Conservation (phyloP, 2,797 vertebrate species). For the Gephyroberyx darwinii region DNA sequence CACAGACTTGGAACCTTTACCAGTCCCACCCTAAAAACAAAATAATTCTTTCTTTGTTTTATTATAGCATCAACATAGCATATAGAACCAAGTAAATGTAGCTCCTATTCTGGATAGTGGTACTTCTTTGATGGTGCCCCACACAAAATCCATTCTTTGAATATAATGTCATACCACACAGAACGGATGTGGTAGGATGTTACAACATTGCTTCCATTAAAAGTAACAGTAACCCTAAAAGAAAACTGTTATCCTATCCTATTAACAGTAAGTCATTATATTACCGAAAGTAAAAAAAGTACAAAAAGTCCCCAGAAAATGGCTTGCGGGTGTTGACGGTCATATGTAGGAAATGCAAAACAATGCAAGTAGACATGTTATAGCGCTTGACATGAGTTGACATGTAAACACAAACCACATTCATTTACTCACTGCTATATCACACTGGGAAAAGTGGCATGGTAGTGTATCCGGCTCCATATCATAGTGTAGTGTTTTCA, state of each 20-base stretch:
- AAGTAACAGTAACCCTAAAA: constrained; percentile 46
- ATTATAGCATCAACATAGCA: not conserved
- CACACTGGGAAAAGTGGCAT: too few species aligned
- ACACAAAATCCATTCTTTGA: constrained; percentile 25
- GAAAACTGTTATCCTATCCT: constrained; percentile 36
- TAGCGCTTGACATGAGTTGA: not conserved
- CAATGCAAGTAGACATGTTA: not conserved
- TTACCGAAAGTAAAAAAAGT: constrained; percentile 52
- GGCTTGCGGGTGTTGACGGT: constrained; percentile 19
- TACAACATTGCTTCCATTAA: constrained; percentile 33
- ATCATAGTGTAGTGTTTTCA: too few species aligned
- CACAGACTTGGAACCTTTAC: constrained; percentile 57
- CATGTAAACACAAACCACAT: too few species aligned
- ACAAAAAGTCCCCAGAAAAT: constrained; percentile 41
- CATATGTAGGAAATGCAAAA: constrained; percentile 16
- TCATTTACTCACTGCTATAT: too few species aligned
- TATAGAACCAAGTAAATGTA: constrained; percentile 4
- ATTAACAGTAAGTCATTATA: constrained; percentile 52
- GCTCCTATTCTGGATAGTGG: not conserved
- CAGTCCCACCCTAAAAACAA: constrained; percentile 55
- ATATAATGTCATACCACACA: constrained; percentile 12
- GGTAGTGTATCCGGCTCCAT: too few species aligned
- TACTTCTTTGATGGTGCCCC: not conserved
- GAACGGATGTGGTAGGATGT: constrained; percentile 15
- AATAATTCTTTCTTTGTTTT: constrained; percentile 21